Evolutionary conservation across 2,888 invertebrate species (phyloP), one percentile per base, ranked within the genome.

Genomic region (Camponotus fellah): DNA sequence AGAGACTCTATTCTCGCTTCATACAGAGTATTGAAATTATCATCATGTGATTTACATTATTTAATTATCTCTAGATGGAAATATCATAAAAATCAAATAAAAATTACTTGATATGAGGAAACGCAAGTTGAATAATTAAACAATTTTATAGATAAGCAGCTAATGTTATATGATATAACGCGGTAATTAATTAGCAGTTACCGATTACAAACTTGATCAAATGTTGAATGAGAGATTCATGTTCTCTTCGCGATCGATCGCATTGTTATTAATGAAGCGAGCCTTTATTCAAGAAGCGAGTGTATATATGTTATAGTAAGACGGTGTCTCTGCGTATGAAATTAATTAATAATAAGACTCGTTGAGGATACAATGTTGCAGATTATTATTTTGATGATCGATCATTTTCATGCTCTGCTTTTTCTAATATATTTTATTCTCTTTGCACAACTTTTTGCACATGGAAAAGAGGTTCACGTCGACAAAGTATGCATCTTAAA

Each of bases 401-500:
- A 46, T 58, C 8, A 53, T n/a, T 53, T 56, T 40, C 21, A 26
- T 32, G 34, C 21, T 40, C 1, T 26, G 34, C 46, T 12, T 46
- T 9, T n/a, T 49, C 37, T 43, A 53, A 21, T 17, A n/a, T 32
- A 40, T 4, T 17, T 34, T 21, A 26, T 26, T 62, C 46, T 34
- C 43, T 75, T 84, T 74, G n/a, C 65, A 46, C 71, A 82, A 49
- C 0, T 49, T 49, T 49, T 1, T 71, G 37, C 60, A 9, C 77
- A 26, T 21, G 21, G 64, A 40, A 46, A 83, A 77, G 64, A 71
- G 64, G 37, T 85, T 88, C 60, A 46, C 6, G 2, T 74, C 62
- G 26, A 69, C 53, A n/a, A 69, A 14, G 32, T 72, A 26, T 37
- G 46, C 34, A 56, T 10, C 17, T 14, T 8, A 32, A 64, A 40